phyloP scores from a whole-genome alignment of 2,888 invertebrate genomes.

The Ctenicera cuprea region DNA sequence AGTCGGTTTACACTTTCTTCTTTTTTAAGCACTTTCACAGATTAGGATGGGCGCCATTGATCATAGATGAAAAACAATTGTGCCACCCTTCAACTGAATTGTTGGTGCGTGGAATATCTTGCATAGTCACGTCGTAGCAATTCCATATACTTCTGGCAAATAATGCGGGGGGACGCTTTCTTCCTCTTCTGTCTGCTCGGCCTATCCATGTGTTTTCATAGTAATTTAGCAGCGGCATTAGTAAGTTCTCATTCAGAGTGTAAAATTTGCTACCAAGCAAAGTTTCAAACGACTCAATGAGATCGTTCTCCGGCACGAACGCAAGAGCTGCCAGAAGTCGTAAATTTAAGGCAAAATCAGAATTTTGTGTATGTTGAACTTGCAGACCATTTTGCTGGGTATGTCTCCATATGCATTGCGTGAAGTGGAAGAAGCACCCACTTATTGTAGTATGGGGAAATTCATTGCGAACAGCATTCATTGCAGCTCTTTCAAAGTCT shows the following conservation, averaged over 20 bases:
- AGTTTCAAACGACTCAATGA: not conserved
- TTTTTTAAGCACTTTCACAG: constrained; percentile 30
- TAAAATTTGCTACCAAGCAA: constrained; percentile 13
- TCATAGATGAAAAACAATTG: constrained; percentile 10
- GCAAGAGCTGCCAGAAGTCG: not conserved
- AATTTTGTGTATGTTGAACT: constrained; percentile 9
- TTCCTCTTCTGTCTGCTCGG: not conserved
- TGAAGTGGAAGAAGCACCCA: constrained; percentile 31
- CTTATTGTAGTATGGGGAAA: constrained; percentile 10
- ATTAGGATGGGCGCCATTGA: constrained; percentile 23
- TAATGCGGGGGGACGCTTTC: too few relatives aligned
- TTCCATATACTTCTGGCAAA: not conserved
- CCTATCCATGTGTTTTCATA: constrained; percentile 5
- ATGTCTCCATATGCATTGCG: constrained; percentile 12
- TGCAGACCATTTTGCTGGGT: constrained; percentile 28
- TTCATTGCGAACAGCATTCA: constrained; percentile 13
- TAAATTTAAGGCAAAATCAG: not conserved
- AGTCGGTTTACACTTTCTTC: constrained; percentile 16
- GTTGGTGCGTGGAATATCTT: constrained; percentile 13
- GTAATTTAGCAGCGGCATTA: constrained; percentile 13
- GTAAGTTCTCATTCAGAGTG: constrained; percentile 16
- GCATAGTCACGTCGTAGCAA: not conserved
- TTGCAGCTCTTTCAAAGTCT: constrained; percentile 27
- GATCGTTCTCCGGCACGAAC: too few relatives aligned
- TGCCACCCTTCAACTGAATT: constrained; percentile 29